Conservation (phyloP, 2,888 invertebrate species). For the Magallana nippona region DNA sequence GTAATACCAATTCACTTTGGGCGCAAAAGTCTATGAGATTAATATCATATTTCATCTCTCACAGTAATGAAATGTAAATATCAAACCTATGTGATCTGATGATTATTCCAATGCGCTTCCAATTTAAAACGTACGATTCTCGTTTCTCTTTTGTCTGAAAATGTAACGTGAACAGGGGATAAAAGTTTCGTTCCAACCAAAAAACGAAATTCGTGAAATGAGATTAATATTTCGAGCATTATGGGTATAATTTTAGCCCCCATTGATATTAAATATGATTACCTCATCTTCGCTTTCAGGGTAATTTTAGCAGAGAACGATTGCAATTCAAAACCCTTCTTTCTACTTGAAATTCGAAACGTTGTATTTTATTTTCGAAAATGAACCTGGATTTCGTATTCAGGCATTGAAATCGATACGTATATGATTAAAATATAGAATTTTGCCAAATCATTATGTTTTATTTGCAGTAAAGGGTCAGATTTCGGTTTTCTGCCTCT, state of each 20-base stretch:
- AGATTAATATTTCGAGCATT: background rate
- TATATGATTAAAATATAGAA: slow-evolving; percentile 31
- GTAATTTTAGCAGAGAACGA: background rate
- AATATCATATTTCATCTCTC: slow-evolving; percentile 19
- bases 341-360: slow-evolving; percentile 4
- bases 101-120: background rate
- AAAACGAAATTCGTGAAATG: slow-evolving; percentile 22
- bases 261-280: slow-evolving; percentile 9
- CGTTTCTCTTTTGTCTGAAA: slow-evolving; percentile 2
- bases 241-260: slow-evolving; percentile 2
- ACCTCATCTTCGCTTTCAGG: background rate
- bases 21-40: slow-evolving; percentile 5
- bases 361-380: slow-evolving; percentile 15
- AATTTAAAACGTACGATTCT: slow-evolving; percentile 16
- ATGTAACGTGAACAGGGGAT: slow-evolving; percentile 1
- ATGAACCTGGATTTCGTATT: background rate
- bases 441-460: slow-evolving; percentile 32
- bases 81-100: slow-evolving; percentile 14
- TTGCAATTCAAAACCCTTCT: background rate
- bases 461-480: slow-evolving; percentile 22
- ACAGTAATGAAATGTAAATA: slow-evolving; percentile 33
- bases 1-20: slow-evolving; percentile 8
- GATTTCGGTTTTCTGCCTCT: background rate
- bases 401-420: slow-evolving; percentile 20
- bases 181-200: slow-evolving; percentile 2